A percentile compares a stretch with the other conserved stretches of the same genome.
These are phyloP conservation scores for Benitochromis conjunctus DNA, from an alignment of 2,113 vertebrate species.

Conservation along the genomic window DNA sequence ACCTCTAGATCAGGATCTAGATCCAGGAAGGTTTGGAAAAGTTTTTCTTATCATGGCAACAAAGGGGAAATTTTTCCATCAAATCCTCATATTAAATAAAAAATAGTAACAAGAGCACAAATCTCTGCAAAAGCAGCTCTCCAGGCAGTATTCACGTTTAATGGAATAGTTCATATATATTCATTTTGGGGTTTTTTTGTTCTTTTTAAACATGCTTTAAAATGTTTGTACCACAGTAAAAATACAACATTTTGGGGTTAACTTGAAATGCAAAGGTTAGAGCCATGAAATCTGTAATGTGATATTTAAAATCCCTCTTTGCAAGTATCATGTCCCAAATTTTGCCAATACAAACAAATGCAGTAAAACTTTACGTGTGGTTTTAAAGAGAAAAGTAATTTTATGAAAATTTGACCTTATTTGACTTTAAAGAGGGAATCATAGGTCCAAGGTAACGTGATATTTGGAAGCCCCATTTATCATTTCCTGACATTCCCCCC, in stretches of 20 bases:
- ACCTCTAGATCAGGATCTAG: not conserved
- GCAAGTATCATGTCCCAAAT: accelerated
- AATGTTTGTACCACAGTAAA: accelerated
- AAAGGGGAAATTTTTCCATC: accelerated
- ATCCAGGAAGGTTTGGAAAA: not conserved
- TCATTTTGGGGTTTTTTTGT: not conserved
- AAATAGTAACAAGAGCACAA: not conserved
- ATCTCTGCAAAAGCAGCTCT: too few species aligned
- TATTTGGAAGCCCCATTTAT: not conserved
- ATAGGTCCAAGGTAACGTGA: not conserved
- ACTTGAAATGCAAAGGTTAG: not conserved
- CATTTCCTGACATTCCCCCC: not conserved
- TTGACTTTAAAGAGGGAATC: not conserved
- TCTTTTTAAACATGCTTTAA: not conserved
- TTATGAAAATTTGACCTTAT: not conserved
- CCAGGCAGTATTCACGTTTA: too few species aligned
- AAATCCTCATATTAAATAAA: accelerated
- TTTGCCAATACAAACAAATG: not conserved
- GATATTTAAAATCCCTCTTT: accelerated
- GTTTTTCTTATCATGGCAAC: accelerated
- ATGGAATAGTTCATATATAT: accelerated
- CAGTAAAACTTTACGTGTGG: accelerated
- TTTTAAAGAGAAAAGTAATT: not conserved
- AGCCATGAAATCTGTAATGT: not conserved
- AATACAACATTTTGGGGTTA: not conserved